Percentiles rank a stretch among this genome's conserved stretches.
These are phyloP conservation scores for Drosophila lacteicornis DNA, from an alignment of 1,140 invertebrate genomes.

Conservation along the genomic window DNA sequence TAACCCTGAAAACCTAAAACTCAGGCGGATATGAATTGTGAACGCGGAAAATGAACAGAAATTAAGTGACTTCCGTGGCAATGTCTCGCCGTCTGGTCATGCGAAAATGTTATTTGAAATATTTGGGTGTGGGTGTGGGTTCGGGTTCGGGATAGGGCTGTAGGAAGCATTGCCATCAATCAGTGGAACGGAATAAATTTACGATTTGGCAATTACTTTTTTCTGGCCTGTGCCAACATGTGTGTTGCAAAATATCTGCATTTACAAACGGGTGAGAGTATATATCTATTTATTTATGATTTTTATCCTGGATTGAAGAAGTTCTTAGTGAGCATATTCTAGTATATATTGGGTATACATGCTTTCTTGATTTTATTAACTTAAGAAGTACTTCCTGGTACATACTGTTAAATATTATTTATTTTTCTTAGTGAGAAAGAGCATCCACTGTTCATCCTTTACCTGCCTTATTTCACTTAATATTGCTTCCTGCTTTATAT, in stretches of 20 bases:
- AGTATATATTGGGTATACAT: no score
- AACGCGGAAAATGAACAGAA: constrained; percentile 78
- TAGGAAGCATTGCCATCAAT: constrained; percentile 22
- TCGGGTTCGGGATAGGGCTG: not conserved
- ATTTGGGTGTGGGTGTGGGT: not conserved
- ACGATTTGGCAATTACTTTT: constrained; percentile 27
- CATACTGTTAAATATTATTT: not conserved
- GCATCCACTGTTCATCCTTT: not conserved
- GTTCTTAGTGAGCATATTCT: no score
- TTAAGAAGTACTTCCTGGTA: no score
- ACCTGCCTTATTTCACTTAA: not conserved
- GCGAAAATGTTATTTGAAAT: constrained; percentile 67
- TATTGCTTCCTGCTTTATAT: constrained; percentile 8
- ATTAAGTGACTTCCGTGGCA: constrained; percentile 80
- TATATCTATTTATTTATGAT: not conserved
- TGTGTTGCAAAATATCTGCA: not conserved
- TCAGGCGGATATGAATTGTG: constrained; percentile 76
- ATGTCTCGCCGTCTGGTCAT: constrained; percentile 77
- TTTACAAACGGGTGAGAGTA: not conserved
- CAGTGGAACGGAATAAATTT: constrained; percentile 26
- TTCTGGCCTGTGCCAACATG: constrained; percentile 3
- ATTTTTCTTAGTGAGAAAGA: not conserved
- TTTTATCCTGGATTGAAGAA: no score
- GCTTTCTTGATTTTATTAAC: no score
- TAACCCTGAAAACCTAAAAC: constrained; percentile 54